Base-by-base conservation (phyloP, 2,797 vertebrate species). In the Tenualosa ilisha region DNA sequence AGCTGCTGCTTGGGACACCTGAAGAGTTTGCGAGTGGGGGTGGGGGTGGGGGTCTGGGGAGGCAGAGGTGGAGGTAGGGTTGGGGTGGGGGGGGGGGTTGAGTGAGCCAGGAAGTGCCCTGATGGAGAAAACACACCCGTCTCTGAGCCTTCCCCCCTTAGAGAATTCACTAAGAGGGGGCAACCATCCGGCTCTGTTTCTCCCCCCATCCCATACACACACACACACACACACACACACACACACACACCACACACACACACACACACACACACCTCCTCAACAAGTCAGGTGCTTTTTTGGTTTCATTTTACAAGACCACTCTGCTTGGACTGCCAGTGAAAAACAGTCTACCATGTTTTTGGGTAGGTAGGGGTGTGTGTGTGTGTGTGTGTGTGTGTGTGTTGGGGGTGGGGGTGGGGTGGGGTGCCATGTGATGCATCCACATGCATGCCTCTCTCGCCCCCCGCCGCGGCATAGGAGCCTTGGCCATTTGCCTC, bases 111-210 rank as follows among this genome's bases (percentile, higher is more conserved):
- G 87, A 72, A 84, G 53, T 59, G 68, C 87, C 82, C 85, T 87
- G 82, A 89, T 88, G 83, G 83, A 85, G 84, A 84, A 85, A 88
- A 87, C 89, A 90, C 84, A 89, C 65, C 84, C 86, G 86, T 86
- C 56, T 61, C 83, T 83, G 46, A 46, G 46, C 40, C 9, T 13
- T 84, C 82, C 81, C 84, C 79, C 87, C 82, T 85, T 83, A 1
- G 82, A 88, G 82, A 87, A 83, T 82, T 88, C 84, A 59, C 85
- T 82, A 68, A 86, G 40, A 88, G 72, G 24, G 65, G 50, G 63
- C 63, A 83, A 89, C 86, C 82, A 83, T 86, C 79, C 37, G 26
- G 87, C 68, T 85, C 85, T 53, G 43, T 85, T 86, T 90, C 86
- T n/a, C 87, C 79, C 87, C 68, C 68, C 12, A 15, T 31, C 15